Base-by-base conservation (phyloP, 2,888 invertebrate genomes). In the Euzophera pinguis region DNA sequence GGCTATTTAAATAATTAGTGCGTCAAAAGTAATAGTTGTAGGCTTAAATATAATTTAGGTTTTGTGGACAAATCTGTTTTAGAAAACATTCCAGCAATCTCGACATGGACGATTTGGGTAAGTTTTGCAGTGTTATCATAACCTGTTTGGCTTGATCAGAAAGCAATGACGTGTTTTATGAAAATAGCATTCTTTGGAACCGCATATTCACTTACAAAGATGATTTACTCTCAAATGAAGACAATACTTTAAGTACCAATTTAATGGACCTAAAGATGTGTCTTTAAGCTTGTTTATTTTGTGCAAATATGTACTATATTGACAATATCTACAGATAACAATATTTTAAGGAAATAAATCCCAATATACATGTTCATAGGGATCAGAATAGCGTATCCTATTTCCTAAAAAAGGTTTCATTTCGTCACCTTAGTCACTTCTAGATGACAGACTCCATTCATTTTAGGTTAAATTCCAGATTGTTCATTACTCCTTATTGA, bases 21-120 rank as follows among this genome's bases (percentile, higher is more conserved):
- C 49, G 39, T 41, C 27, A 32, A 3, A 32, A n/a, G n/a, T n/a
- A n/a, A n/a, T n/a, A n/a, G n/a, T n/a, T n/a, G n/a, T n/a, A n/a
- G n/a, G n/a, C n/a, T 12, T 32, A 29, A 8, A 39, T 14, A 10
- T 53, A 58, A 51, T 53, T 57, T 47, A 47, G 57, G 60, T 66
- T 63, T 48, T 35, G 48, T 41, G 45, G 47, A 56, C 50, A 53
- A 55, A 45, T 53, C 57, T 51, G 53, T 54, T 62, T 52, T 10
- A 41, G 38, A n/a, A 43, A 38, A 58, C 57, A 54, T 58, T 58
- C 50, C 53, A 55, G 58, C 59, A 60, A 68, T 51, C 47, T 47
- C 53, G 55, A 64, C 63, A 91, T 91, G 90, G 90, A 91, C 68
- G 90, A 91, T 76, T 77, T 91, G 64, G 90, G 90, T 91, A 69